Base-by-base conservation (phyloP, 1,140 invertebrate genomes). In the Batillaria attramentaria region DNA sequence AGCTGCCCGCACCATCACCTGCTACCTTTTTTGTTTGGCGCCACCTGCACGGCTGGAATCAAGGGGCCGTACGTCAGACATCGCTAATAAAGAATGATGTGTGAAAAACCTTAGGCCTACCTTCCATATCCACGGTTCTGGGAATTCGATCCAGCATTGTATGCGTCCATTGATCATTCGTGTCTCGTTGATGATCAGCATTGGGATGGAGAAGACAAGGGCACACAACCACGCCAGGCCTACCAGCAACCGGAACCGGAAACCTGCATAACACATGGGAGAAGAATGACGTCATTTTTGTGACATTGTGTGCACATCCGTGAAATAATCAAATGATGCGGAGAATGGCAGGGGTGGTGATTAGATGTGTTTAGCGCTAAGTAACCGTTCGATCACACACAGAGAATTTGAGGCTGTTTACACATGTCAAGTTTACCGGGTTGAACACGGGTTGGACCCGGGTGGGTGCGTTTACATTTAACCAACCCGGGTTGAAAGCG, bases 61-160 rank as follows among this genome's bases (percentile, higher is more conserved):
- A 69, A 69, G 33, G 3, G 35, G 18, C 33, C 33, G 20, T 33
- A n/a, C 2, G 66, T 69, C 33, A 24, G 20, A 69, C 33, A 33
- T 33, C 20, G 33, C 33, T 4, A n/a, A 33, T 2, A 2, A 33
- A 35, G 2, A 33, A n/a, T 20, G 50, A 18, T 16, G 6, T n/a
- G 37, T 1, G 24, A 28, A 33, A 35, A n/a, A 37, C 1, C 54
- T 10, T 5, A 24, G 8, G 31, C 57, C 20, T 80, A 85, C 86
- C 86, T 84, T 83, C 86, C 86, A 87, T 46, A 81, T 76, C 86
- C 86, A 87, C 1, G 68, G 65, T 72, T 85, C n/a, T 0, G 78
- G 77, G 37, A 87, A 81, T 10, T 82, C 60, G 2, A 87, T 83
- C 79, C 79, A 84, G 62, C 86, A 87, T 41, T 83, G 81, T 31